Evolutionary conservation across 2,797 vertebrate genomes (phyloP).

Genomic region (Tenualosa ilisha): DNA sequence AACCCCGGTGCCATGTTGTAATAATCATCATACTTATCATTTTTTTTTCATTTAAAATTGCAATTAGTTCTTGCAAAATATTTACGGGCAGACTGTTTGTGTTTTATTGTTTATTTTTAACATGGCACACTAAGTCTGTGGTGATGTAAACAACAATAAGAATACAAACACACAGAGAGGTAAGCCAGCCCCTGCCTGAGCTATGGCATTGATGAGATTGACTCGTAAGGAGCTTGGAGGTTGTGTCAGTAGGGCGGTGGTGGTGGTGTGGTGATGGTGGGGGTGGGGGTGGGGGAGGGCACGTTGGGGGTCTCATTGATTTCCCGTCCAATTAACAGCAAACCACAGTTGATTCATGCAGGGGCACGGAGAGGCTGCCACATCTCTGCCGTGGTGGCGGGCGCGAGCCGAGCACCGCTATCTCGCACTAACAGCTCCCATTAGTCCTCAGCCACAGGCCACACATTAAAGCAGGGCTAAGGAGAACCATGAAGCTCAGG

Average conservation of each 20-base stretch:
- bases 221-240: neutral
- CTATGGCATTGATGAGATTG: slow-evolving; percentile 3
- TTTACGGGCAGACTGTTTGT: neutral
- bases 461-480: neutral
- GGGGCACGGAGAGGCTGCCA: slow-evolving; percentile 12
- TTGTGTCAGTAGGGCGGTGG: neutral
- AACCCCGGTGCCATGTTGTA: no score
- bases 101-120: no score
- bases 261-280: neutral
- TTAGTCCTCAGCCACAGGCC: neutral
- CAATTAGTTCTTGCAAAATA: neutral
- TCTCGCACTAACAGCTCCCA: neutral
- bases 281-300: neutral
- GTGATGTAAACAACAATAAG: neutral
- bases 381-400: neutral
- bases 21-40: no score
- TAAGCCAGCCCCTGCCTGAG: neutral
- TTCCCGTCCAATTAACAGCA: slow-evolving; percentile 34
- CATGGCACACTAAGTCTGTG: neutral
- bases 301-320: slow-evolving; percentile 32
- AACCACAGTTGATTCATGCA: slow-evolving; percentile 46
- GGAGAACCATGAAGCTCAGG: neutral
- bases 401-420: neutral
- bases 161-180: neutral
- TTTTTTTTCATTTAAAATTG: neutral